Percentiles rank a stretch among this genome's conserved stretches.
These are phyloP conservation scores for Bimastos eiseni DNA, from an alignment of 2,888 invertebrate species.

Conservation along the genomic window DNA sequence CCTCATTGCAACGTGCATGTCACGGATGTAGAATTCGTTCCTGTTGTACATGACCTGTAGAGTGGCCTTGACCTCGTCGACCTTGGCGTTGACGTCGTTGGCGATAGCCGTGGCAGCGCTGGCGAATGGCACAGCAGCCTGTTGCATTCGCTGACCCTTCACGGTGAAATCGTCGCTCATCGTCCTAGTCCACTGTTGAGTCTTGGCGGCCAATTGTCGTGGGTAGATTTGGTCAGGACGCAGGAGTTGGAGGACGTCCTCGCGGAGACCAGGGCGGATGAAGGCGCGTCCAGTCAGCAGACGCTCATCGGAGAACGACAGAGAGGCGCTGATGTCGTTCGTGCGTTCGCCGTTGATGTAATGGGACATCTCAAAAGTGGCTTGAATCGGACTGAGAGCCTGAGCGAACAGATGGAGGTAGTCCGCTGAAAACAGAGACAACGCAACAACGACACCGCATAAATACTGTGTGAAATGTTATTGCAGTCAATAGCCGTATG, in stretches of 20 bases:
- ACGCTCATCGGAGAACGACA: constrained; percentile 34
- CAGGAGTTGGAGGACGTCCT: constrained; percentile 21
- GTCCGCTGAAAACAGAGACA: constrained; percentile 28
- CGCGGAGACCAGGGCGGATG: constrained; percentile 36
- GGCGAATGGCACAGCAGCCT: neutral
- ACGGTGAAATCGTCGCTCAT: constrained; percentile 13
- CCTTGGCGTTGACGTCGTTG: constrained; percentile 34
- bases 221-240: neutral
- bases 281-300: constrained; percentile 37
- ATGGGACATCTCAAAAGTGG: constrained; percentile 33
- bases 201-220: neutral
- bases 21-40: constrained; percentile 45
- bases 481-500: no score
- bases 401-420: constrained; percentile 33
- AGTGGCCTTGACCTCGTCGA: constrained; percentile 16
- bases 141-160: neutral
- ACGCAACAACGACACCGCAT: neutral
- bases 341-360: constrained; percentile 20
- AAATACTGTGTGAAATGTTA: no score
- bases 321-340: constrained; percentile 29
- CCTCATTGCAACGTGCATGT: constrained; percentile 33
- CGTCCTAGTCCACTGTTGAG: constrained; percentile 3
- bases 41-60: constrained; percentile 33
- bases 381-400: constrained; percentile 27
- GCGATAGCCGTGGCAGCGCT: constrained; percentile 27